A percentile compares a stretch with the other conserved stretches of the same genome.
These are phyloP conservation scores for Campylomormyrus tamandua DNA, from an alignment of 2,113 vertebrate species.

Conservation along the genomic window DNA sequence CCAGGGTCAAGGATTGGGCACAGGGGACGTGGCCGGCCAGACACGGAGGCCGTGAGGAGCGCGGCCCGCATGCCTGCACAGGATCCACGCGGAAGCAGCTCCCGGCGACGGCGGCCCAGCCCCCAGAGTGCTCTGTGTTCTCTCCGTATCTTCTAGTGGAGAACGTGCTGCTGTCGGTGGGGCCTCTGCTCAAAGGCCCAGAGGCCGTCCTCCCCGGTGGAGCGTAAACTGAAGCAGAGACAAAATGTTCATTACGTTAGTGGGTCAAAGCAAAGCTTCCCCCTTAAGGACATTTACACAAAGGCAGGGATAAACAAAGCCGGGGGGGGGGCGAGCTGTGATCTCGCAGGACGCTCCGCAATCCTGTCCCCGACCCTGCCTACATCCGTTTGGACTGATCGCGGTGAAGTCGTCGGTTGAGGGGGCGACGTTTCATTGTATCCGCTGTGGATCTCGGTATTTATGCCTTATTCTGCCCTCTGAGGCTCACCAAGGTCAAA, in stretches of 20 bases:
- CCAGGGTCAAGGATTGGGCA: neutral
- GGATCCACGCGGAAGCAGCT: neutral
- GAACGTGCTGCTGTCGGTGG: neutral
- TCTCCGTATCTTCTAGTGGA: neutral
- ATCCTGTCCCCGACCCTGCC: neutral
- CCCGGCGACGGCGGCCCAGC: neutral
- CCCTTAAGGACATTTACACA: neutral
- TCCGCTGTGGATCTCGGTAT: neutral
- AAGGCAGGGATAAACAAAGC: neutral
- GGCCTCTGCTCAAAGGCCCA: neutral
- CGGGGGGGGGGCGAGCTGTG: neutral
- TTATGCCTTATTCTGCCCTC: neutral
- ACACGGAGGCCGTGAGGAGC: neutral
- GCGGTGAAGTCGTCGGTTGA: neutral
- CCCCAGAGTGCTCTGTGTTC: neutral
- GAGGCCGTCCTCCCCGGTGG: neutral
- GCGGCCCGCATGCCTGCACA: neutral
- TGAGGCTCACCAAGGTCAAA: neutral
- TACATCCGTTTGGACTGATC: neutral
- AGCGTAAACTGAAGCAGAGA: neutral
- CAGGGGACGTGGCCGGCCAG: neutral
- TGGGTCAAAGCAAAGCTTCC: constrained; percentile 1
- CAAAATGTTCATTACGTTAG: constrained; percentile 8
- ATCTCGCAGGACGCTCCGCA: neutral
- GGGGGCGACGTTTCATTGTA: neutral